A percentile compares a stretch with the other conserved stretches of the same genome.
phyloP scores from a whole-genome alignment of 2,888 invertebrate genomes.

The Actias luna region DNA sequence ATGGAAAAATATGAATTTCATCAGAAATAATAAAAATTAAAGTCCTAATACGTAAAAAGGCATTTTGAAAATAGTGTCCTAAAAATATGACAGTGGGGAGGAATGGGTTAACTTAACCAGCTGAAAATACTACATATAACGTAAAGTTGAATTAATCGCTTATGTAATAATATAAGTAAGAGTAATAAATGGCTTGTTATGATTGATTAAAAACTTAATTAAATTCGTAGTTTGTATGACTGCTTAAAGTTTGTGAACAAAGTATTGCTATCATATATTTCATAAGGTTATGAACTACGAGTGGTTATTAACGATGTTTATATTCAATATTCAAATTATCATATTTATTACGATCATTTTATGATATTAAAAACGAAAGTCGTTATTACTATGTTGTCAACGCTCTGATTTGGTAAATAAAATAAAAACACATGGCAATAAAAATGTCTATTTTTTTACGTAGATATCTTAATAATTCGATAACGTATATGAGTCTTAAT shows the following conservation, averaged over 20 bases:
- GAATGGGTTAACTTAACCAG: too few species aligned
- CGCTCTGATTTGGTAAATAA: not conserved
- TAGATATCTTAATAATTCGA: not conserved
- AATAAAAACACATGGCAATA: too few species aligned
- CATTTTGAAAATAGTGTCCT: too few species aligned
- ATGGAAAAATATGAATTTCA: too few species aligned
- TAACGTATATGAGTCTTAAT: too few species aligned
- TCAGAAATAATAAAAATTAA: too few species aligned
- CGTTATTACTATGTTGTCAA: not conserved
- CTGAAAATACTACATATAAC: too few species aligned
- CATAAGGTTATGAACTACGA: not conserved
- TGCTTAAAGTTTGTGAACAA: not conserved
- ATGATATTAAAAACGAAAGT: not conserved
- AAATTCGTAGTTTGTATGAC: not conserved
- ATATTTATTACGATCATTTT: not conserved
- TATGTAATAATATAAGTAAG: too few species aligned
- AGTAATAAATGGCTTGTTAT: not conserved
- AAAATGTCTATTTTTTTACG: too few species aligned
- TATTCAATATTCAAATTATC: not conserved
- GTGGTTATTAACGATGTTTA: not conserved
- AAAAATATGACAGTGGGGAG: too few species aligned
- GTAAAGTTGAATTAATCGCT: too few species aligned
- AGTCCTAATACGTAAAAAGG: too few species aligned
- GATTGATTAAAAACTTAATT: not conserved
- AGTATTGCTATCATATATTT: not conserved